These are phyloP conservation scores for Ceuthmochares aereus DNA, from an alignment of 2,113 vertebrate species.

Conservation along the genomic window DNA sequence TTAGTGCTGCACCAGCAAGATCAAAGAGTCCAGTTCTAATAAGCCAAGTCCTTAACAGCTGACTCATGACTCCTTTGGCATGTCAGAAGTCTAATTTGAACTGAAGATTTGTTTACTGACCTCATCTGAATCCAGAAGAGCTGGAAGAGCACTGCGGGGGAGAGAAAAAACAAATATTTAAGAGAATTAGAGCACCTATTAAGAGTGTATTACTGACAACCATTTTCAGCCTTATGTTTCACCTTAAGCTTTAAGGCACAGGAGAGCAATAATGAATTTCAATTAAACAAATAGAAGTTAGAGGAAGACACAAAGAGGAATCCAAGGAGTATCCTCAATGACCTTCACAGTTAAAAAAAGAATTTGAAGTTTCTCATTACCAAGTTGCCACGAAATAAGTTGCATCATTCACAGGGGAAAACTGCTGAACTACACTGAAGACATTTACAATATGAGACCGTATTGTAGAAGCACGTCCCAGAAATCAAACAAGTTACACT, in stretches of 20 bases:
- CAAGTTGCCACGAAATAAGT: background rate
- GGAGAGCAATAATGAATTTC: background rate
- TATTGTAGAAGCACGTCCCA: background rate
- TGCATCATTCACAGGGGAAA: background rate
- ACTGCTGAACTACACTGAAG: background rate
- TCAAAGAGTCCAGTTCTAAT: background rate
- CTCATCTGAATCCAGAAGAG: constrained; percentile 86
- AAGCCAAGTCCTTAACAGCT: background rate
- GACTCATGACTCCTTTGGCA: constrained; percentile 21
- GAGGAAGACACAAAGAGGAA: background rate
- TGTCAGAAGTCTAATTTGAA: constrained; percentile 30
- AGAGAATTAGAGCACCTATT: background rate
- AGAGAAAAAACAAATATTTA: accelerated
- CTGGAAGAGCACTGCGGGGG: constrained; percentile 79
- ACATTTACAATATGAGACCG: background rate
- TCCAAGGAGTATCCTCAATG: background rate
- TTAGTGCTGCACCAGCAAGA: background rate
- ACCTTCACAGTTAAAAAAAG: background rate
- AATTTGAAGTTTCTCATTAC: background rate
- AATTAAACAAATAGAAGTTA: background rate
- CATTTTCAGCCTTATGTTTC: background rate
- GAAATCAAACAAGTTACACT: background rate
- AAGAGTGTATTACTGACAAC: background rate
- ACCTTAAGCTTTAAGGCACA: background rate
- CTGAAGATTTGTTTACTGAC: constrained; percentile 74